A percentile compares a stretch with the other conserved stretches of the same genome.
phyloP scores from a whole-genome alignment of 2,113 vertebrate genomes.

The Pygoscelis antarcticus region DNA sequence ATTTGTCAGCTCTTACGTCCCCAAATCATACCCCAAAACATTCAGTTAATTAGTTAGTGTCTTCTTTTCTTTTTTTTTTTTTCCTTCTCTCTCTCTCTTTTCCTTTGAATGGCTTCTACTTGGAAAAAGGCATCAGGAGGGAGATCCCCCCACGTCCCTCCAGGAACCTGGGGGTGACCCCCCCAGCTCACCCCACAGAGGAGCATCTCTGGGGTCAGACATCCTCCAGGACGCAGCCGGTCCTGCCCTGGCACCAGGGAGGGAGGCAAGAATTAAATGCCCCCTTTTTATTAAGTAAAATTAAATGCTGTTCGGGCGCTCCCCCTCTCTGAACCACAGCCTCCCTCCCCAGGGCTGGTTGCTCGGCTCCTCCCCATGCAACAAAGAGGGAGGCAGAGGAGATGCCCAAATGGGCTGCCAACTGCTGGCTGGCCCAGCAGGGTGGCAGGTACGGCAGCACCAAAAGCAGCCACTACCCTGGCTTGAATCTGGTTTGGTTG shows the following conservation, averaged over 20 bases:
- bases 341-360: background rate
- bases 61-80: background rate
- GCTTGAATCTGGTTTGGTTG: background rate
- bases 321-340: background rate
- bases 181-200: background rate
- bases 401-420: rapidly evolving
- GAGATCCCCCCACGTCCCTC: background rate
- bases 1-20: background rate
- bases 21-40: background rate
- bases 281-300: background rate
- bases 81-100: background rate
- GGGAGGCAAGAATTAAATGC: background rate
- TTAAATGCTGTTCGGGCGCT: background rate
- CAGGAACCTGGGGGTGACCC: background rate
- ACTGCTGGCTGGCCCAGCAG: background rate
- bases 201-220: background rate
- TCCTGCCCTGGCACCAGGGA: background rate
- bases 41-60: background rate
- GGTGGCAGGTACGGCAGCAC: background rate
- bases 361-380: rapidly evolving
- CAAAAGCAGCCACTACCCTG: background rate
- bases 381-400: background rate
- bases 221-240: background rate
- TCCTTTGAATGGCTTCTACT: background rate
- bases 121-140: background rate